phyloP scores from a whole-genome alignment of 2,797 vertebrate genomes.

The Setipinna tenuifilis region DNA sequence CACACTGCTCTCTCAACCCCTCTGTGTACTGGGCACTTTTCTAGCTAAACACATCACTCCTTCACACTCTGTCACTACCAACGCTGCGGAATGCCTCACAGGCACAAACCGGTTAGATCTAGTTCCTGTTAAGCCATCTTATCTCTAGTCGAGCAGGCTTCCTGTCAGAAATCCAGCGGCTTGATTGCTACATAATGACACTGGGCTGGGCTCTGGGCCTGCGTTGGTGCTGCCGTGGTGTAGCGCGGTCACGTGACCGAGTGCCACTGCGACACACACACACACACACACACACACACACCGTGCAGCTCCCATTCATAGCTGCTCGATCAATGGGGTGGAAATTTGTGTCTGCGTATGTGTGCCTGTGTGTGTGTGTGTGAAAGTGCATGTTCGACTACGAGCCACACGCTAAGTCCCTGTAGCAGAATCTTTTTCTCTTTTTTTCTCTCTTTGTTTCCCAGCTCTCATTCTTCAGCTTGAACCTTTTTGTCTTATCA shows the following conservation, averaged over 20 bases:
- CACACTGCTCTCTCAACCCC: neutral
- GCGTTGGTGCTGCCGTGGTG: slow-evolving; percentile 25
- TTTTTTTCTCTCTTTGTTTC: neutral
- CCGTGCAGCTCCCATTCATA: slow-evolving; percentile 51
- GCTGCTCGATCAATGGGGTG: slow-evolving; percentile 43
- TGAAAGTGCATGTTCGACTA: neutral
- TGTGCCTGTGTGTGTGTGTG: no score
- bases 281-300: slow-evolving; percentile 23
- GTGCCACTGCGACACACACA: slow-evolving; percentile 39
- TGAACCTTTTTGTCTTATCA: neutral
- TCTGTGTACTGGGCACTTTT: neutral
- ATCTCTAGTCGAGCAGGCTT: slow-evolving; percentile 58
- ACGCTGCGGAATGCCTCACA: slow-evolving; percentile 40
- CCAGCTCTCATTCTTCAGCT: neutral
- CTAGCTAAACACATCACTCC: neutral
- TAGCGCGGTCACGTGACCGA: neutral
- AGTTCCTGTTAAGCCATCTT: slow-evolving; percentile 60
- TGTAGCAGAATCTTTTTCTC: slow-evolving; percentile 11
- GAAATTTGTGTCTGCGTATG: slow-evolving; percentile 34
- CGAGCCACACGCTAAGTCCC: neutral
- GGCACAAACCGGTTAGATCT: slow-evolving; percentile 61
- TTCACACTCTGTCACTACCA: slow-evolving; percentile 24
- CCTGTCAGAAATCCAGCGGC: slow-evolving; percentile 61
- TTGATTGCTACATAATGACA: slow-evolving; percentile 56
- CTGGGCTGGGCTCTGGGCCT: slow-evolving; percentile 39